Evolutionary conservation across 2,113 vertebrate species (phyloP).

Genomic region (Engystomops pustulosus): DNA sequence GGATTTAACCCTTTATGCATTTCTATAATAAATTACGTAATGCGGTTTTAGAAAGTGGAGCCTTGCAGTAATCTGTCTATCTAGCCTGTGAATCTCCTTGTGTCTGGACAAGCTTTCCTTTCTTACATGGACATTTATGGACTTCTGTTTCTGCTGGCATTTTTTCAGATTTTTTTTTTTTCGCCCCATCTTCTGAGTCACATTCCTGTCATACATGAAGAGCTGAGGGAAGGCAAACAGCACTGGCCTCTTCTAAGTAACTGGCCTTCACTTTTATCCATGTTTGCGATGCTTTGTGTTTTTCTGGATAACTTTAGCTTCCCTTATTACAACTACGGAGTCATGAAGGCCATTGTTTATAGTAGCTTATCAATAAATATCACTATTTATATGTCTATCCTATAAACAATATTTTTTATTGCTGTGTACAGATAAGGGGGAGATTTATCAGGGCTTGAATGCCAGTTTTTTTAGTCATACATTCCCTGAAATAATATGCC

Average conservation of each 20-base stretch:
- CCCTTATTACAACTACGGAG: neutral
- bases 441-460: too few species aligned
- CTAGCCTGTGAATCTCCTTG: neutral
- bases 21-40: neutral
- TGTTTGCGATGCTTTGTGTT: neutral
- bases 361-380: too few species aligned
- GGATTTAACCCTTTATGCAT: neutral
- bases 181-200: conserved; percentile 11
- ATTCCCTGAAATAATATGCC: too few species aligned
- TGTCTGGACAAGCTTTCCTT: neutral
- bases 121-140: conserved; percentile 43
- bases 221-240: neutral
- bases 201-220: conserved; percentile 18
- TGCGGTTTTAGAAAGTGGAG: neutral
- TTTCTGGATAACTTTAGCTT: neutral
- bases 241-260: neutral
- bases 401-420: too few species aligned
- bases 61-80: neutral
- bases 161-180: conserved; percentile 15
- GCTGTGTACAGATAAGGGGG: too few species aligned
- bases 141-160: conserved; percentile 22
- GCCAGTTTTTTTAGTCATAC: too few species aligned
- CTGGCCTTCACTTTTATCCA: neutral
- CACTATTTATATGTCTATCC: too few species aligned
- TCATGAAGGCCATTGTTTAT: neutral